Base-by-base conservation (phyloP, 2,888 invertebrate genomes). In the Cylloceria caligata region DNA sequence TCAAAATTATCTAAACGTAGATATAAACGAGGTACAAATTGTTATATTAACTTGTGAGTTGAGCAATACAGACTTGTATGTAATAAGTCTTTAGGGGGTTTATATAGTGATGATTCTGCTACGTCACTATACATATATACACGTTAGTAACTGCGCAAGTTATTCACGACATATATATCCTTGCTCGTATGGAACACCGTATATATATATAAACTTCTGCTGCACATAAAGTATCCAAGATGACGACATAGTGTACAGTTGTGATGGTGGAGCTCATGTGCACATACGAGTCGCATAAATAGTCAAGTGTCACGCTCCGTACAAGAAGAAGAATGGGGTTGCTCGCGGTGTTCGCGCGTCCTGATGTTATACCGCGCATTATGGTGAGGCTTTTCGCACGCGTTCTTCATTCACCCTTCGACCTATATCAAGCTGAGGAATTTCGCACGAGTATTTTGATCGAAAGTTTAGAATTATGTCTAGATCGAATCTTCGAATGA, bases 261-360 rank as follows among this genome's bases (percentile, higher is more conserved):
- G 16, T 42, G 21, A 42, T 36, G 27, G 39, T 65, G 65, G 42
- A 39, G 57, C 34, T 36, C 49, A 47, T 47, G 39, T 68, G 65
- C 68, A 62, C 74, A 62, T 62, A 69, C 69, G 64, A 74, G 62
- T 80, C 80, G 55, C 74, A 74, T 74, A 74, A 80, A 80, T 80
- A 69, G 68, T 36, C 64, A 24, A 68, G 45, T 68, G 42, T 64
- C 42, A 64, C 52, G 69, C 45, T 36, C 45, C 36, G 36, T 52
- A 74, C 34, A 52, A 21, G 62, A 65, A 69, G 69, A 80, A 69
- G 74, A 69, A 64, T 9, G 36, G 68, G 64, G 68, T 55, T 67
- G 52, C 36, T 16, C 36, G 19, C 4, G 64, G n/a, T 52, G n/a
- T 34, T 57, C 36, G 36, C 36, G 45, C 68, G 16, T 16, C 39